phyloP scores from a whole-genome alignment of 2,113 vertebrate genomes.

The Gymnarchus niloticus region DNA sequence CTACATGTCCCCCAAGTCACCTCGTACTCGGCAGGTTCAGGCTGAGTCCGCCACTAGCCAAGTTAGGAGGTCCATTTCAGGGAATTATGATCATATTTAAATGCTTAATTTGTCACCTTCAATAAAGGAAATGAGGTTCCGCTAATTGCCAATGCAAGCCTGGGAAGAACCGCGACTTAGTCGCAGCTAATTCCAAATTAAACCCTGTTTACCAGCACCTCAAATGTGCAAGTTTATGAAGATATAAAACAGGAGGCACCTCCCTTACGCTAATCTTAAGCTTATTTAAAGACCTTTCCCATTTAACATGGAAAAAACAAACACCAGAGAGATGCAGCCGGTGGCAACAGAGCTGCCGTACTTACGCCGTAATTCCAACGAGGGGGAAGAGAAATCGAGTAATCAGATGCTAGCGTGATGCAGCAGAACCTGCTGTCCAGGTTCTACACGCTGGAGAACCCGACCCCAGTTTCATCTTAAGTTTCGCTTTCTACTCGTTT shows the following conservation, averaged over 20 bases:
- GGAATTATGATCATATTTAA: too few species aligned
- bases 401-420: too few species aligned
- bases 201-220: not conserved
- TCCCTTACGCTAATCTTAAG: not conserved
- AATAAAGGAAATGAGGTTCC: too few species aligned
- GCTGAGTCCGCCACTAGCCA: too few species aligned
- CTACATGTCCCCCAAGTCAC: not conserved
- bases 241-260: not conserved
- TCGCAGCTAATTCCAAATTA: not conserved
- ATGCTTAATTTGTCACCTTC: too few species aligned
- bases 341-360: not conserved
- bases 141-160: too few species aligned
- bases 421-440: too few species aligned
- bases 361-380: not conserved
- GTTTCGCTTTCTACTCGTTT: slow-evolving; percentile 59
- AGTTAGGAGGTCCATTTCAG: too few species aligned
- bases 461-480: not conserved
- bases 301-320: not conserved
- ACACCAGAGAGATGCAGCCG: not conserved
- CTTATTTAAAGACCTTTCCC: not conserved
- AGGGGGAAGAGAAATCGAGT: too few species aligned
- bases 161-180: not conserved
- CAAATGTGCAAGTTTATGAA: not conserved
- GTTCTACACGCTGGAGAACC: too few species aligned
- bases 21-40: not conserved